Conservation (phyloP, 2,888 invertebrate species). For the Thyatira batis region DNA sequence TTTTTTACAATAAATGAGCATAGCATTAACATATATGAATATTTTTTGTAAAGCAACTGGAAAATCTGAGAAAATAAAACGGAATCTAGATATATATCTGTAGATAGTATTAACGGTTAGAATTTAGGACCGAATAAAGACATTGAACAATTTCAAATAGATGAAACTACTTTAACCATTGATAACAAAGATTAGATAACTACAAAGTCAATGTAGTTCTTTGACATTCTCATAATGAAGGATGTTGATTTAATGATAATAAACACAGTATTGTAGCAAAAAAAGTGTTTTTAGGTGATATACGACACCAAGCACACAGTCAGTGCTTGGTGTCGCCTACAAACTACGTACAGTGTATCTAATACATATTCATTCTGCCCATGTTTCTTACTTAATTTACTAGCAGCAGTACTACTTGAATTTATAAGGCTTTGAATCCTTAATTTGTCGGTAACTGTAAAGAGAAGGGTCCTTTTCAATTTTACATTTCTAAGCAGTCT, state of each 20-base stretch:
- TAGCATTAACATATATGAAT: not conserved
- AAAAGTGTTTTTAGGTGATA: too few relatives aligned
- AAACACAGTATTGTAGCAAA: too few relatives aligned
- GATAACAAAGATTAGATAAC: not conserved
- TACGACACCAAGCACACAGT: too few relatives aligned
- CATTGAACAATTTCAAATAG: too few relatives aligned
- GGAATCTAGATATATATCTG: not conserved
- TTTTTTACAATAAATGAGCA: not conserved
- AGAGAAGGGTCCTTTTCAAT: not conserved
- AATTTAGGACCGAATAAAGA: not conserved
- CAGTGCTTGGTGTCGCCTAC: not conserved
- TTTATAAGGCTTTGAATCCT: not conserved
- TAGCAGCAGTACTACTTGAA: constrained; percentile 7
- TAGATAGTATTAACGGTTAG: not conserved
- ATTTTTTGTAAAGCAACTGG: not conserved
- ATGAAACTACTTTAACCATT: not conserved
- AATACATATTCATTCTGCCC: constrained; percentile 31
- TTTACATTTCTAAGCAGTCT: not conserved
- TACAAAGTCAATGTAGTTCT: too few relatives aligned
- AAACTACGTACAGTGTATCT: not conserved
- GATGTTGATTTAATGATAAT: too few relatives aligned
- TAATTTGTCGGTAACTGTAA: not conserved
- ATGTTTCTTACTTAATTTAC: not conserved
- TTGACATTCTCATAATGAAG: too few relatives aligned
- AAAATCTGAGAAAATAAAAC: not conserved